These are phyloP conservation scores for Crax fasciolata DNA, from an alignment of 2,797 vertebrate species.

Conservation along the genomic window DNA sequence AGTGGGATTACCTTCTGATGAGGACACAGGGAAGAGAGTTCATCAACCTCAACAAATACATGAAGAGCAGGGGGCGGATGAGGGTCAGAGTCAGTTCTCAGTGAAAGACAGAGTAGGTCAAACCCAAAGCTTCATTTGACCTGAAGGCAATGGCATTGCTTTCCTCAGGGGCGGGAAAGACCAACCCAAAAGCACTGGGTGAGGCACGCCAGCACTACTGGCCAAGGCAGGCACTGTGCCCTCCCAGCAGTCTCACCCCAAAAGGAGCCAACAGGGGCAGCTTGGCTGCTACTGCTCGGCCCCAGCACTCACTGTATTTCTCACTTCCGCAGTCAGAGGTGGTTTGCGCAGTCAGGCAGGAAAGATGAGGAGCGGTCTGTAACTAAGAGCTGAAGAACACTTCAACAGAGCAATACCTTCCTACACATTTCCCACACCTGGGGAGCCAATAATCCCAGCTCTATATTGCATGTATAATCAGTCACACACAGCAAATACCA, in stretches of 20 bases:
- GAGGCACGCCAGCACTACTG: accelerated
- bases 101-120: not conserved
- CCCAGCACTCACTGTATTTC: accelerated
- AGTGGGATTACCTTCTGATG: not conserved
- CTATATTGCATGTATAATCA: accelerated
- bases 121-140: not conserved
- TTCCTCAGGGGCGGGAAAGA: not conserved
- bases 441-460: not conserved
- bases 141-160: not conserved
- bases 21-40: not conserved
- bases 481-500: not conserved
- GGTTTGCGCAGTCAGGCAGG: not conserved
- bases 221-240: not conserved
- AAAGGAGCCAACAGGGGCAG: accelerated
- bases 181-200: not conserved
- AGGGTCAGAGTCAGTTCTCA: not conserved
- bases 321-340: not conserved
- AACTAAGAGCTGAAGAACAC: not conserved
- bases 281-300: not conserved
- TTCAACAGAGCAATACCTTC: not conserved
- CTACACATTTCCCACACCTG: accelerated
- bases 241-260: not conserved
- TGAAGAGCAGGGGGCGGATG: not conserved
- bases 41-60: not conserved
- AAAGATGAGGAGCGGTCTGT: not conserved